phyloP scores from a whole-genome alignment of 1,140 invertebrate genomes.

The Cotesia chilonis region DNA sequence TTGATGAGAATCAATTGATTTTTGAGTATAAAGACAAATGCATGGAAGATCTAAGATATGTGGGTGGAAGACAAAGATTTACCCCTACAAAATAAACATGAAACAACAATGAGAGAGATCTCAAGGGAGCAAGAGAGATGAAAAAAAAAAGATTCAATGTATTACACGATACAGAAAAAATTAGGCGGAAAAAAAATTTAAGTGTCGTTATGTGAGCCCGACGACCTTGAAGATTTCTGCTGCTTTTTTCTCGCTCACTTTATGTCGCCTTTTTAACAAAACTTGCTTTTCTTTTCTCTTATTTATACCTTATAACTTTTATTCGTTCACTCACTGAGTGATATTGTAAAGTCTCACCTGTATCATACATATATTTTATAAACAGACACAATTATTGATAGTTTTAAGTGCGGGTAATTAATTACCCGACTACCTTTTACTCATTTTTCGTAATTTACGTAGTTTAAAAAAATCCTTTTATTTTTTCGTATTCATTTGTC shows the following conservation, averaged over 20 bases:
- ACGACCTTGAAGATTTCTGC: slow-evolving; percentile 9
- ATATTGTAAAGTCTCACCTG: no score
- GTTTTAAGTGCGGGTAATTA: no score
- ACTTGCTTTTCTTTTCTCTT: background rate
- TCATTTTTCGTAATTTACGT: no score
- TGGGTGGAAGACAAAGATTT: no score
- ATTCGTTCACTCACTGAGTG: background rate
- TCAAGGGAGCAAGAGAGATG: background rate
- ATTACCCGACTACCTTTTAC: no score
- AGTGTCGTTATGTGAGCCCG: slow-evolving; percentile 7
- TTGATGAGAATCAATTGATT: no score
- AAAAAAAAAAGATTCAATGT: background rate
- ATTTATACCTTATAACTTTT: background rate
- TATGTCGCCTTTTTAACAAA: slow-evolving; percentile 6
- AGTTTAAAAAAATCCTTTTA: no score
- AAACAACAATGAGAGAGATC: no score
- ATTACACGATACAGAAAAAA: background rate
- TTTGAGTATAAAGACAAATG: no score
- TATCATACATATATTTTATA: background rate
- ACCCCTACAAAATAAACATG: no score
- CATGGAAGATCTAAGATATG: no score
- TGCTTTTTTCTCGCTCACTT: slow-evolving; percentile 10
- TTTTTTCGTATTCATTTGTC: no score
- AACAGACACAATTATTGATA: background rate
- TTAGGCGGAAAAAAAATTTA: background rate